These are phyloP conservation scores for Agrilus cyanescens DNA, from an alignment of 2,888 invertebrate genomes.

Conservation along the genomic window DNA sequence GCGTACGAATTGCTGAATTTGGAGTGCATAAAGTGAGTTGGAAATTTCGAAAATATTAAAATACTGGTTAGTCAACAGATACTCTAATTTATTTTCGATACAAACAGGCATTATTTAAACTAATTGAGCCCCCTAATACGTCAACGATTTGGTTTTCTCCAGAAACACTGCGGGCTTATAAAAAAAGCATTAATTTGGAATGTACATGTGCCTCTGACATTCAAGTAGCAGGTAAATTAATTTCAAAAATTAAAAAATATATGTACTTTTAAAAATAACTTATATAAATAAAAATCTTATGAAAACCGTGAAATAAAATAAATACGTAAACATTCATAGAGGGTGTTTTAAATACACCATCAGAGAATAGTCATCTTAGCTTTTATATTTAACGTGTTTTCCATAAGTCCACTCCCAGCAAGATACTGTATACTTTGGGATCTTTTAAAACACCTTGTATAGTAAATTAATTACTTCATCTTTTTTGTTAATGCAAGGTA, in stretches of 20 bases:
- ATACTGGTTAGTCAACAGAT: too few relatives aligned
- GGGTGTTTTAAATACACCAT: too few relatives aligned
- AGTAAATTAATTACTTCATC: neutral
- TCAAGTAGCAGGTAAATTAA: slow-evolving; percentile 28
- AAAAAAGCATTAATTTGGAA: slow-evolving; percentile 19
- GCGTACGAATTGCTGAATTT: slow-evolving; percentile 33
- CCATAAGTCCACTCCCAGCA: neutral
- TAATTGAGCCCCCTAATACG: slow-evolving; percentile 27
- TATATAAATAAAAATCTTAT: too few relatives aligned
- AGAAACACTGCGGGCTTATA: slow-evolving; percentile 26
- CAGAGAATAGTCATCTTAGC: neutral
- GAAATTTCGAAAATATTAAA: slow-evolving; percentile 12
- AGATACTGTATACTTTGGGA: too few relatives aligned
- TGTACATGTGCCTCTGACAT: slow-evolving; percentile 32
- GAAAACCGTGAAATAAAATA: too few relatives aligned
- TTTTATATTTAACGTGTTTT: neutral
- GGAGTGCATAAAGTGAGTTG: slow-evolving; percentile 31
- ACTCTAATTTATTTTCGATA: neutral
- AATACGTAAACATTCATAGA: too few relatives aligned
- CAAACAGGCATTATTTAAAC: slow-evolving; percentile 27
- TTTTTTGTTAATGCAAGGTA: slow-evolving; percentile 20
- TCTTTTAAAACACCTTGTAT: neutral
- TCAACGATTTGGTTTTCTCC: slow-evolving; percentile 35
- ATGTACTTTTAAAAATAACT: too few relatives aligned
- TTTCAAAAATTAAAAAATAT: neutral